These are phyloP conservation scores for Margaritifera margaritifera DNA, from an alignment of 2,888 invertebrate species.

Conservation along the genomic window DNA sequence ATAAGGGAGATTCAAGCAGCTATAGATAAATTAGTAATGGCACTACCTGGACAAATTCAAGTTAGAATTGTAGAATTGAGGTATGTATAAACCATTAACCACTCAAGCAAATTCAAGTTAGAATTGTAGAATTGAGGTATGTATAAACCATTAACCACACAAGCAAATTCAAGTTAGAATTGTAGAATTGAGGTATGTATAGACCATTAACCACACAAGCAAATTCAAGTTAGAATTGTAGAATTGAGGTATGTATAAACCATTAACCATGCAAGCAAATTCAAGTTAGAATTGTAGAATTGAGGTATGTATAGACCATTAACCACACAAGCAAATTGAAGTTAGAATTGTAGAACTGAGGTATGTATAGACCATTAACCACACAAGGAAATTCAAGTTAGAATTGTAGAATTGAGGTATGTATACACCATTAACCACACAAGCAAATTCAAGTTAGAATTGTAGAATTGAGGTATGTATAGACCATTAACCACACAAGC, in stretches of 20 bases:
- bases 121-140: too few relatives aligned
- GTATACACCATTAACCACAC: slow-evolving; percentile 62
- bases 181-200: slow-evolving; percentile 82
- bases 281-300: slow-evolving; percentile 79
- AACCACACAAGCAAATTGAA: slow-evolving; percentile 72
- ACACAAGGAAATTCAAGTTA: slow-evolving; percentile 75
- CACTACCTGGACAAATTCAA: slow-evolving; percentile 77
- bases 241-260: slow-evolving; percentile 80
- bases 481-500: slow-evolving; percentile 25
- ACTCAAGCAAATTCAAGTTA: too few relatives aligned
- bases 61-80: slow-evolving; percentile 81
- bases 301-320: slow-evolving; percentile 78
- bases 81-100: slow-evolving; percentile 75
- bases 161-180: slow-evolving; percentile 79
- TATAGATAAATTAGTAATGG: slow-evolving; percentile 77
- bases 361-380: slow-evolving; percentile 75
- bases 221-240: slow-evolving; percentile 79
- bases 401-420: slow-evolving; percentile 83
- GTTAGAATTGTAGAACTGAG: slow-evolving; percentile 81
- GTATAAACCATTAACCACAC: too few relatives aligned
- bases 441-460: slow-evolving; percentile 78
- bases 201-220: slow-evolving; percentile 25
- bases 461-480: slow-evolving; percentile 82
- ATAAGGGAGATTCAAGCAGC: slow-evolving; percentile 76
- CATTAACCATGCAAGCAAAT: slow-evolving; percentile 69